Percentiles rank a stretch among this genome's conserved stretches.
These are phyloP conservation scores for Tetramorium simillimum DNA, from an alignment of 1,140 invertebrate genomes.

Conservation along the genomic window DNA sequence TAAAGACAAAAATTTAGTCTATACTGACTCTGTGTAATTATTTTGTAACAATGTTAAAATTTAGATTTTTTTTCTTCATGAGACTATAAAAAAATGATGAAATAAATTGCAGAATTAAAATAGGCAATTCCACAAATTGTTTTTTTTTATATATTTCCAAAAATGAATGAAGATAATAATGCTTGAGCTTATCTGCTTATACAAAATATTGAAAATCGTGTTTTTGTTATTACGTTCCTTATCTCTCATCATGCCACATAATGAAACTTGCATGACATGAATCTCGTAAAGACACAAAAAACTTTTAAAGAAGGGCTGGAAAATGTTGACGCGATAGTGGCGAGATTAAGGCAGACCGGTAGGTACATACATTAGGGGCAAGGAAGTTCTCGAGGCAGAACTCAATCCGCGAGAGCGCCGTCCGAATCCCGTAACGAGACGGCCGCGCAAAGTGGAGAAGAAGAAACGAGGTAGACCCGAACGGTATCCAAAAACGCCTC, in stretches of 20 bases:
- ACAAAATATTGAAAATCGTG: not conserved
- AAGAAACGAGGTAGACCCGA: slow-evolving; percentile 53
- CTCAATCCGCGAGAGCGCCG: slow-evolving; percentile 39
- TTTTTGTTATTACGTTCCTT: not conserved
- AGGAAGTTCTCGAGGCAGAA: not conserved
- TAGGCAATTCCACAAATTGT: not conserved
- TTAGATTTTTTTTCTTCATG: not conserved
- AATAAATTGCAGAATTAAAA: not conserved
- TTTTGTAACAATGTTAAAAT: not conserved
- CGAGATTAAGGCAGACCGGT: not conserved
- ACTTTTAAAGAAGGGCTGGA: not conserved
- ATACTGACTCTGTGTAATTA: not conserved
- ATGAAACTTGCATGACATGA: not conserved
- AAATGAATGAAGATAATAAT: not conserved
- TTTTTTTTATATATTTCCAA: not conserved
- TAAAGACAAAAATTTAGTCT: not conserved
- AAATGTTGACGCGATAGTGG: not conserved
- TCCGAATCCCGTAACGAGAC: slow-evolving; percentile 75
- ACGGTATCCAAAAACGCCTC: slow-evolving; percentile 75
- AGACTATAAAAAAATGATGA: not conserved
- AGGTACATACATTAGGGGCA: not conserved
- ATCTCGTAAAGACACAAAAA: not conserved
- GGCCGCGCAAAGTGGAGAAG: slow-evolving; percentile 66
- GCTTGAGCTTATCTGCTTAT: not conserved
- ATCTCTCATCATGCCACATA: not conserved